Conservation (phyloP, 2,888 invertebrate genomes). For the Spicauda simplicius region DNA sequence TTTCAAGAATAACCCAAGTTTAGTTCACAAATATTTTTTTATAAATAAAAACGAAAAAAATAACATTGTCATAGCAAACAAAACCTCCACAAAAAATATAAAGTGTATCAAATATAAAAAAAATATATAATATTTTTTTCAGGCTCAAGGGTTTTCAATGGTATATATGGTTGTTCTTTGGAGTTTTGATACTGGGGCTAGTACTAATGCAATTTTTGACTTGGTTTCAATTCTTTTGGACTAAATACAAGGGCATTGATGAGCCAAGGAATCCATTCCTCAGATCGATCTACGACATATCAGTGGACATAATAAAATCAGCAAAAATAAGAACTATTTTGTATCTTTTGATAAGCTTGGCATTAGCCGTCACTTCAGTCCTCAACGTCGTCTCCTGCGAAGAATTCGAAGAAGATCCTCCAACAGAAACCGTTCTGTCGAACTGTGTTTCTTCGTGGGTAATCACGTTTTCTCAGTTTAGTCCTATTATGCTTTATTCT, state of each 20-base stretch:
- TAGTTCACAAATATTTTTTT: too few relatives aligned
- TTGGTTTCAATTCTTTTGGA: conserved; percentile 92
- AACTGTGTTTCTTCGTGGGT: conserved; percentile 82
- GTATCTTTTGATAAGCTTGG: conserved; percentile 87
- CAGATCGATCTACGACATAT: conserved; percentile 85
- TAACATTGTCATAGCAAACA: too few relatives aligned
- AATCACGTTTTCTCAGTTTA: conserved; percentile 52
- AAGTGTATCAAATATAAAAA: too few relatives aligned
- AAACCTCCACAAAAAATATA: too few relatives aligned
- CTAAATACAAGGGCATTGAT: conserved; percentile 73
- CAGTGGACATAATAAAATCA: conserved; percentile 86
- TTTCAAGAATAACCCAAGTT: too few relatives aligned
- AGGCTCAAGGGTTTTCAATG: conserved; percentile 66
- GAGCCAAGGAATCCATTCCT: conserved; percentile 83
- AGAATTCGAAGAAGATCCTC: conserved; percentile 56
- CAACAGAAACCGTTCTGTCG: conserved; percentile 60
- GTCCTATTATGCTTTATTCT: conserved; percentile 3
- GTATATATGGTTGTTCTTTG: conserved; percentile 63
- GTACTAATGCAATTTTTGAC: conserved; percentile 87
- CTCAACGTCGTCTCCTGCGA: conserved; percentile 85
- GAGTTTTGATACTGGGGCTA: conserved; percentile 54
- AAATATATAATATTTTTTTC: conserved; percentile 40
- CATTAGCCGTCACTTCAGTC: conserved; percentile 87
- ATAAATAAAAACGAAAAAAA: too few relatives aligned
- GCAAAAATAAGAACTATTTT: conserved; percentile 86